Evolutionary conservation across 1,140 invertebrate species (phyloP), one percentile per base, ranked within the genome.

Genomic region (Apolygus lucorum): DNA sequence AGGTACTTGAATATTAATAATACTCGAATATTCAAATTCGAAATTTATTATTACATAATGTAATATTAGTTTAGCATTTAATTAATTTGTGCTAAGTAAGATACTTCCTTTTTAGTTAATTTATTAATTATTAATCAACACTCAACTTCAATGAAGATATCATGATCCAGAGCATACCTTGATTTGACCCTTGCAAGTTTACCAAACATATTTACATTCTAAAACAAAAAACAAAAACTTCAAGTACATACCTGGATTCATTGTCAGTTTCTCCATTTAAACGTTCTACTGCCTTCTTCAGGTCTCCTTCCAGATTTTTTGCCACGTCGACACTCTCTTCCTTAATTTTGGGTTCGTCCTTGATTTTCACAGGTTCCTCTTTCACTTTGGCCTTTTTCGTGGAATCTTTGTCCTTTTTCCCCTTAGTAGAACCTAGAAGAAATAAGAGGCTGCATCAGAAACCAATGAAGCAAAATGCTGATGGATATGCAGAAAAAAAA

Each of bases 181-280:
- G n/a, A n/a, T n/a, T n/a, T n/a, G n/a, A n/a, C n/a, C n/a, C n/a
- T n/a, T n/a, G n/a, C 34, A 4, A 8, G 34, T 8, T 4, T 42
- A 17, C 34, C 17, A 17, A 42, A 42, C 34, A 42, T 42, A 17
- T 42, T 42, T 42, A 42, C 34, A 42, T 17, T 17, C 2, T 25
- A 11, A 25, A 28, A 64, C 2, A 28, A 42, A 2, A 2, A 29
- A 71, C 21, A 54, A 42, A 14, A 28, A 71, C 11, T 49, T 49
- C 17, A n/a, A n/a, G n/a, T n/a, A n/a, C n/a, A n/a, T 72, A 78
- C 76, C 73, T 76, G 24, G 80, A 81, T 76, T 87, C 86, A 73
- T 85, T 84, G 74, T 88, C 86, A 72, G 79, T 84, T 80, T 89
- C 87, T 67, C 78, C 77, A 75, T 87, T 82, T 49, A 90, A 78